Evolutionary conservation across 2,888 invertebrate genomes (phyloP), one percentile per base, ranked within the genome.

Genomic region (Mantis religiosa): DNA sequence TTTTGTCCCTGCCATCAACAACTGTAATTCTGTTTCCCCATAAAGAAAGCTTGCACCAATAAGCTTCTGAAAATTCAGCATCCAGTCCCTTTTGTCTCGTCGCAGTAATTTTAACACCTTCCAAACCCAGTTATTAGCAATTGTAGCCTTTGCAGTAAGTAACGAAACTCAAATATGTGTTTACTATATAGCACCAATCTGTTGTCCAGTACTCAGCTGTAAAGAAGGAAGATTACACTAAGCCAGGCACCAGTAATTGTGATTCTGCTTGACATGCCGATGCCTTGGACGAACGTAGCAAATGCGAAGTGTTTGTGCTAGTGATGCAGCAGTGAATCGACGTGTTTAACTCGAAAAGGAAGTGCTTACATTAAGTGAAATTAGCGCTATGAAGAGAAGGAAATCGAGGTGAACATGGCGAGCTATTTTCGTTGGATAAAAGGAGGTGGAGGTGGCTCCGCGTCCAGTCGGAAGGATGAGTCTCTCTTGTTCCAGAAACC

Each of bases 381-480:
- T 20, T 6, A 71, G 20, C 54, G 54, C 20, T 71, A 71, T 71
- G 54, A 71, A 25, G 54, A 71, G 25, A 71, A 71, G 54, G 54
- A 71, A 71, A 71, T 20, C 20, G 20, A 8, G 4, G 54, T 71
- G 54, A 71, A 91, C 89, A 95, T 96, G 96, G 95, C 96, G 90
- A 95, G 95, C 91, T 96, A 96, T 92, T 96, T 96, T 92, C 94
- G 95, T 90, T 96, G 96, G 96, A 96, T 95, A 92, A 95, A 95
- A 91, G 94, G 95, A 87, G 95, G 95, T 91, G 41, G 41, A 1
- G 27, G 89, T n/a, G 83, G 83, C 28, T 20, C 28, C 8, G 30
- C n/a, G 6, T 28, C 83, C 20, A 30, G 83, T 25, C 3, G 54
- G 20, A 90, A 90, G 89, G 88, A 90, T 89, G 90, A 90, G 28